phyloP scores from a whole-genome alignment of 1,140 invertebrate genomes.

The Achroia grisella region DNA sequence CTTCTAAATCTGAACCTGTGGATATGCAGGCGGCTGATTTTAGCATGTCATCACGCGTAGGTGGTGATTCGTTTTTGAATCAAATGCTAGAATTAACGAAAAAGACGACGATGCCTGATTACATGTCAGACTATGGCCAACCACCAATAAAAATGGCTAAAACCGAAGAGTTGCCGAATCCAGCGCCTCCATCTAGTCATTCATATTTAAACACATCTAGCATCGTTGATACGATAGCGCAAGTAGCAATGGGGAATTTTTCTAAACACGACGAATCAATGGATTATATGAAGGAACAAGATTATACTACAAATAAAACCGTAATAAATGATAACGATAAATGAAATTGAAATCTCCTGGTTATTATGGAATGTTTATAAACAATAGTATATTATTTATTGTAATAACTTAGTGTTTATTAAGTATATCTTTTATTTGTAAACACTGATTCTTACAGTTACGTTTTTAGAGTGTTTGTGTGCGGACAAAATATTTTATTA shows the following conservation, averaged over 20 bases:
- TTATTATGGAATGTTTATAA: too few species aligned
- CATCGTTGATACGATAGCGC: conserved; percentile 59
- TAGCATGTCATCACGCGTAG: conserved; percentile 48
- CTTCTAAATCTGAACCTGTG: conserved; percentile 36
- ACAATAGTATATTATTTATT: too few species aligned
- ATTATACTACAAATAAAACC: conserved; percentile 41
- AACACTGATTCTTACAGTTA: conserved; percentile 15
- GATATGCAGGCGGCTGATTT: conserved; percentile 51
- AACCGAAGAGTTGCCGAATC: conserved; percentile 42
- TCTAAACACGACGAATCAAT: conserved; percentile 52
- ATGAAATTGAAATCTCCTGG: conserved; percentile 5
- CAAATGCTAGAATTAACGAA: conserved; percentile 71
- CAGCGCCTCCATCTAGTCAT: conserved; percentile 46
- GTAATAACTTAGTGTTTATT: too few species aligned
- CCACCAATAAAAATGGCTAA: conserved; percentile 56
- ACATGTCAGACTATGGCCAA: conserved; percentile 55
- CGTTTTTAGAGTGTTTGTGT: neutral
- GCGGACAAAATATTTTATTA: too few species aligned
- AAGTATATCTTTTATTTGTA: too few species aligned
- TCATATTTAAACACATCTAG: conserved; percentile 55
- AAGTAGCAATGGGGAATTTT: conserved; percentile 61
- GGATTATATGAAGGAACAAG: conserved; percentile 58
- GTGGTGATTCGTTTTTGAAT: conserved; percentile 65
- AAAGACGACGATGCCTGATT: conserved; percentile 69
- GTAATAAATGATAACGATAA: conserved; percentile 44